phyloP scores from a whole-genome alignment of 1,140 invertebrate genomes.

The Macrocentrus cingulum region DNA sequence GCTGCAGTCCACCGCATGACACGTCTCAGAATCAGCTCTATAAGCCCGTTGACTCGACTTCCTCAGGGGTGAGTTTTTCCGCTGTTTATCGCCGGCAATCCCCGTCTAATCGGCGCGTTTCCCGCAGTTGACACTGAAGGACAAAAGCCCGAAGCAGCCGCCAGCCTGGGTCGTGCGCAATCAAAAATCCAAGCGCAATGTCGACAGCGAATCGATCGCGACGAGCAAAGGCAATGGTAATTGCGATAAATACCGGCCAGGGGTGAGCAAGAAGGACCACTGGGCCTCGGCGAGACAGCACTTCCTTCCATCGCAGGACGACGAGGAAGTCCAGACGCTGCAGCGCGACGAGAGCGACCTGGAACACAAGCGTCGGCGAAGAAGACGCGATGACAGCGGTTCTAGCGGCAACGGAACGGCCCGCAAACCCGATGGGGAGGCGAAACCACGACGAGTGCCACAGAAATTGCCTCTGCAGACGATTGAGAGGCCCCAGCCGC shows the following conservation, averaged over 20 bases:
- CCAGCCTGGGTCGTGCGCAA: constrained; percentile 47
- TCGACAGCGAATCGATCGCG: constrained; percentile 45
- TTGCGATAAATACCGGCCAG: constrained; percentile 44
- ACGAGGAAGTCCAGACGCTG: constrained; percentile 37
- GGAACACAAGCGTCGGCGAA: constrained; percentile 41
- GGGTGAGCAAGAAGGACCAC: constrained; percentile 49
- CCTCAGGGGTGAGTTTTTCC: constrained; percentile 47
- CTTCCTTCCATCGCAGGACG: constrained; percentile 44
- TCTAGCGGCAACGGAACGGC: constrained; percentile 31
- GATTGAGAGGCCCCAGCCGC: constrained; percentile 41
- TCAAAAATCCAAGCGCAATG: constrained; percentile 45
- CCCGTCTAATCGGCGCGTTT: not conserved
- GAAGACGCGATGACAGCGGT: constrained; percentile 41
- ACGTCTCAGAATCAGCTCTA: constrained; percentile 51
- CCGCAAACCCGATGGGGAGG: constrained; percentile 33
- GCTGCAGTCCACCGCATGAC: constrained; percentile 44
- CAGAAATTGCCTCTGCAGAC: constrained; percentile 47
- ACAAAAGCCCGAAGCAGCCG: constrained; percentile 46
- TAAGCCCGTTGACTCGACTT: constrained; percentile 56
- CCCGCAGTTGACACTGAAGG: constrained; percentile 49
- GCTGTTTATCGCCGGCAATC: no score
- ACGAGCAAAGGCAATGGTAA: constrained; percentile 41
- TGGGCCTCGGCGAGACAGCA: constrained; percentile 54
- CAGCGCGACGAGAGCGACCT: constrained; percentile 39
- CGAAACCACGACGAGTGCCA: constrained; percentile 44